Evolutionary conservation across 2,888 invertebrate species (phyloP).

Genomic region (Oligia fasciuncula): DNA sequence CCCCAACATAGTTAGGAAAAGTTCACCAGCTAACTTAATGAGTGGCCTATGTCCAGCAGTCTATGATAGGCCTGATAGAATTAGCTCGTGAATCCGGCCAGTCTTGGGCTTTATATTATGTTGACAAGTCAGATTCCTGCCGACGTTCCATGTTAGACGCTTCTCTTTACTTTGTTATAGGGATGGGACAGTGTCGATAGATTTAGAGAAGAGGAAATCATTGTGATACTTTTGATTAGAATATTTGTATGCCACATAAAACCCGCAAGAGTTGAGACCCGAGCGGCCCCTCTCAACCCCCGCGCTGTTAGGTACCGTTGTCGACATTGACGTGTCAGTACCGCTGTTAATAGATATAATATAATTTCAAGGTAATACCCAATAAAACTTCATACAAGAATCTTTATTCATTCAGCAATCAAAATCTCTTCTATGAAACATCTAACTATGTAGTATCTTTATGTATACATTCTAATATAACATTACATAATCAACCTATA

Average conservation of each 20-base stretch:
- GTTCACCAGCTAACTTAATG: slow-evolving; percentile 13
- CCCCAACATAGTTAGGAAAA: too few species aligned
- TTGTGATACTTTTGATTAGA: not conserved
- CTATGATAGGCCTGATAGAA: slow-evolving; percentile 53
- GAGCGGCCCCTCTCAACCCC: too few species aligned
- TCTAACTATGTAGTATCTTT: not conserved
- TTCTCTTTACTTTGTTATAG: slow-evolving; percentile 59
- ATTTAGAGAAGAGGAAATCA: not conserved
- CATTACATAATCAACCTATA: too few species aligned
- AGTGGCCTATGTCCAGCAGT: slow-evolving; percentile 26
- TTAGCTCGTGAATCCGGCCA: slow-evolving; percentile 34
- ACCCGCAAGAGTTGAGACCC: too few species aligned
- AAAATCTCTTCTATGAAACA: not conserved
- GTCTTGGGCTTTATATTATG: slow-evolving; percentile 58
- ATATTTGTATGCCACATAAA: too few species aligned
- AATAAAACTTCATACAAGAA: not conserved
- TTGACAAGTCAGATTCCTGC: slow-evolving; percentile 66
- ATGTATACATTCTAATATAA: not conserved
- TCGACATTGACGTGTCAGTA: too few species aligned
- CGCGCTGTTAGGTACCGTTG: too few species aligned
- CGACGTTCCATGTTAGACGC: slow-evolving; percentile 46
- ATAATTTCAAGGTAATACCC: not conserved
- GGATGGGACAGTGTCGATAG: slow-evolving; percentile 66
- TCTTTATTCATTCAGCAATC: not conserved
- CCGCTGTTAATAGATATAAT: too few species aligned